Evolutionary conservation across 2,888 invertebrate genomes (phyloP), one percentile per base, ranked within the genome.

Genomic region (Smittia aterrima): DNA sequence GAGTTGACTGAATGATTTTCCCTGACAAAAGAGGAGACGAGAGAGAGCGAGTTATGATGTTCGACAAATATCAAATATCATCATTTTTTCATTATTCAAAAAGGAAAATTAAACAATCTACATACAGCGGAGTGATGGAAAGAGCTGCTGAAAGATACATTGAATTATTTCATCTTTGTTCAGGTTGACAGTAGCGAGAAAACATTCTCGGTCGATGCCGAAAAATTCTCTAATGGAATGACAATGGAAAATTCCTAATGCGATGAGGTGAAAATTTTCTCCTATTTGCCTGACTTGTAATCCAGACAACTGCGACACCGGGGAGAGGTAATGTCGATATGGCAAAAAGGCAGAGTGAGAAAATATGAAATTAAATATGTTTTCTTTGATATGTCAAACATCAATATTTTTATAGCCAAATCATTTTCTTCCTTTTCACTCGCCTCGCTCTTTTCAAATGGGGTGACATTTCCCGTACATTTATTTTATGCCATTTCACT

Each of bases 401-500:
- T 70, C 70, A 70, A 70, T 70, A 70, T 70, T 70, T 53, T 70
- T 70, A 67, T 40, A 67, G 67, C 18, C 38, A 67, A 67, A 67
- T 67, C 40, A 67, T 67, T 67, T 67, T 40, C 41, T 66, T 66
- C 18, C n/a, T 66, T 27, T 66, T 47, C 47, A 41, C 20, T 68
- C 47, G n/a, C 47, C 16, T 53, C 47, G 20, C 53, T 47, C 20
- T 47, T 64, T 4, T 32, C 72, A 20, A 40, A 20, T 22, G 40
- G 72, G 72, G 32, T 72, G 62, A 72, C 72, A 72, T 72, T 72
- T 72, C 72, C 62, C 54, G 58, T 72, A 72, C 72, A 72, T 72
- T 62, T 72, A 72, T 72, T 72, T 72, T 72, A 62, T 72, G 72
- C 72, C 72, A 62, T 72, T 72, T 72, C 72, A 72, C 62, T 72